Base-by-base conservation (phyloP, 2,797 vertebrate species). In the Gymnoscopelus braueri region DNA sequence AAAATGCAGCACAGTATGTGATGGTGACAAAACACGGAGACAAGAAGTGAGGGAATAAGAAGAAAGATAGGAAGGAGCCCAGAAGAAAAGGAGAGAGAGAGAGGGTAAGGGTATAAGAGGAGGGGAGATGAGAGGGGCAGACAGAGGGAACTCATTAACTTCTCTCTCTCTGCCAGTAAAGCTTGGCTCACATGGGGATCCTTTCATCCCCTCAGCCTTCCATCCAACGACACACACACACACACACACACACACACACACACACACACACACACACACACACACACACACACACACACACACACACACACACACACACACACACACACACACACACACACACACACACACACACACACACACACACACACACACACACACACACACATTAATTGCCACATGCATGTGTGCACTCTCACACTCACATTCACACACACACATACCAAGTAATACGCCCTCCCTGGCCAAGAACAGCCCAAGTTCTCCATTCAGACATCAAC, bases 121-220 rank as follows among this genome's bases (percentile, higher is more conserved):
- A 81, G 84, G 74, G 66, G 86, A 85, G 84, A 91, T 68, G 72
- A 80, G 83, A 72, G 71, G 78, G 77, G 65, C 72, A 80, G 85
- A 88, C 83, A 89, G 69, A 88, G 64, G 87, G 85, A 91, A 92
- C 91, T 93, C 91, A 94, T 93, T 93, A 93, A 90, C 84, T 88
- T 88, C 77, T 75, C 81, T 87, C 35, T 74, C 71, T 93, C 71
- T 71, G 75, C 73, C 90, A 92, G 91, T 90, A 92, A 89, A 88
- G 89, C 84, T 64, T 68, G 74, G 84, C 83, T 92, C 83, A 82
- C 88, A 78, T 50, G 60, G 85, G 87, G 72, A 87, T 81, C 67
- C 80, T 88, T 88, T 89, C 70, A 88, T 89, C 85, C 82, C 72
- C 75, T 81, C 66, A 88, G 89, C 55, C 48, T 60, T 61, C 73